Base-by-base conservation (phyloP, 1,140 invertebrate genomes). In the Babylonia areolata region DNA sequence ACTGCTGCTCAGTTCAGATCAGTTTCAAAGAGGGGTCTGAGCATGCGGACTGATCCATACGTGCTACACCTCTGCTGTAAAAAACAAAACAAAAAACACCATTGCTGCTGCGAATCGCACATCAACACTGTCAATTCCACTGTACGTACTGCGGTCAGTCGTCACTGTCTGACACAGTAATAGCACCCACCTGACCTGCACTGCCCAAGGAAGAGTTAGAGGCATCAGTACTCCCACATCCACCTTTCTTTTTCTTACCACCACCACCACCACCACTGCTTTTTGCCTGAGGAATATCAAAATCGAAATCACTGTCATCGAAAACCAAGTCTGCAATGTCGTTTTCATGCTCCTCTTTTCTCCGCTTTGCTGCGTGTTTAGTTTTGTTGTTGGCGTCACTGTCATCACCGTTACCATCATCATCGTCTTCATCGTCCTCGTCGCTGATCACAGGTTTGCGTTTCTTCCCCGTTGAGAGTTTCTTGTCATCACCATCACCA, bases 91-190 rank as follows among this genome's bases (percentile, higher is more conserved):
- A n/a, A n/a, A n/a, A n/a, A n/a, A n/a, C n/a, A n/a, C n/a, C 46
- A 51, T 3, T 12, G 17, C 46, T 12, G 46, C 46, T 12, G 9
- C 46, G 2, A 12, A 51, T 51, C 9, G 9, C 46, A 51, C 46
- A 51, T 0, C 46, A 51, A 17, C 46, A 51, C 17, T 51, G 17
- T 51, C 17, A 9, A 51, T 12, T 9, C 46, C 46, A 51, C 46
- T 17, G 17, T 17, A 51, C 35, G 33, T 39, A 35, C 73, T 20
- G 12, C 33, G 33, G 17, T 75, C 73, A 75, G 42, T 31, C 77
- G 42, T 80, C 78, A 54, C 78, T 80, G 46, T 80, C 78, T 12
- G 78, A 80, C 42, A 80, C 5, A 58, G 20, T 23, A 35, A 80
- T 54, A 33, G 78, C 15, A 35, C 39, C n/a, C 9, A 28, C 5